Evolutionary conservation across 2,888 invertebrate genomes (phyloP), one percentile per base, ranked within the genome.

Genomic region (Sphaeridia pumilis): DNA sequence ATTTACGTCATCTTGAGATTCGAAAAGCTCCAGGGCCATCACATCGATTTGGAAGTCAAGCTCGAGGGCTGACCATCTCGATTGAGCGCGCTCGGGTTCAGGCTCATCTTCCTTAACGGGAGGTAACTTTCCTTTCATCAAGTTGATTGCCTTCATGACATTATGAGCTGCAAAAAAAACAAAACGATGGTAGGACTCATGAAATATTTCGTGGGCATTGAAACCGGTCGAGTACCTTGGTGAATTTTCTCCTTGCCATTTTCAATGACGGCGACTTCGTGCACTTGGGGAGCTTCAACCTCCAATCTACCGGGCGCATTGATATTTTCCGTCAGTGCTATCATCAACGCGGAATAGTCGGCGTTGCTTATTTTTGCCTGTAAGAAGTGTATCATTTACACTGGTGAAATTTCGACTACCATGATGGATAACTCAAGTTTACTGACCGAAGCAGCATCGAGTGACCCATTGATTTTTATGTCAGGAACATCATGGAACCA

Each of bases 311-410:
- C 50, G 21, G 41, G 46, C 50, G 53, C 42, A 43, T 46, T 41
- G 27, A 97, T 75, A 72, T 97, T 97, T 67, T 86, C 85, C 63
- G 79, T 80, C 17, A 94, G 69, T 17, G 89, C 82, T 55, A 79
- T 78, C 84, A 95, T 85, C n/a, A 89, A 74, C 59, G 84, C 79
- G 21, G 78, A 76, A 67, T 89, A 92, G 71, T 95, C 95, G 41
- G 82, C 82, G 67, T 87, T 83, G 58, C 83, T 82, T 7, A 56
- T 51, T 22, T 58, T 50, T 31, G 62, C 46, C 59, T 63, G 22
- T 41, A 43, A 21, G 36, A 49, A 2, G 17, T 12, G 5, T n/a
- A n/a, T n/a, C n/a, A n/a, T n/a, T n/a, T n/a, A n/a, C n/a, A n/a
- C n/a, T n/a, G n/a, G n/a, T n/a, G n/a, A n/a, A n/a, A n/a, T n/a